These are phyloP conservation scores for Euphysa ruthae DNA, from an alignment of 30 jellyfish, hydroid and myxozoan species.

Conservation along the genomic window DNA sequence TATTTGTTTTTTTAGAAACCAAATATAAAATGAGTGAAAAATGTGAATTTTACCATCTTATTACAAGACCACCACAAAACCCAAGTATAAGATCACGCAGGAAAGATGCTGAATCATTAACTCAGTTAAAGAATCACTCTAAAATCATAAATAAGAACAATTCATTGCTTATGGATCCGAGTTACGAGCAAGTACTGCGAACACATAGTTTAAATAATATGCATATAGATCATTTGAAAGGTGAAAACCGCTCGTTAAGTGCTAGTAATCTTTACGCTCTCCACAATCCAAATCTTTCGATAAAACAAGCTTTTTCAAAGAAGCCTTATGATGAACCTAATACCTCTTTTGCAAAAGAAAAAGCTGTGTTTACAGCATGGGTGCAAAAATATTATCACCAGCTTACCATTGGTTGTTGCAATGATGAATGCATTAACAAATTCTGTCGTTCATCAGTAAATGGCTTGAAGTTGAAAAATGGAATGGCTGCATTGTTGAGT, in stretches of 20 bases:
- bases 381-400: conserved; percentile 79
- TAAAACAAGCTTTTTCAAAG: conserved; percentile 69
- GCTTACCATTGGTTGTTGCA: conserved; percentile 75
- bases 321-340: conserved; percentile 46
- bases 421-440: conserved; percentile 26
- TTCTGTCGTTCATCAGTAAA: conserved; percentile 54
- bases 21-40: background rate
- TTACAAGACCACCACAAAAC: conserved; percentile 23
- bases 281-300: conserved; percentile 66
- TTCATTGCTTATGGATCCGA: background rate
- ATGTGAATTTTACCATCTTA: conserved; percentile 14
- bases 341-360: conserved; percentile 65
- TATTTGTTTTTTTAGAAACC: too few species aligned
- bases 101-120: conserved; percentile 8
- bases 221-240: background rate
- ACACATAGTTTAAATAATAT: conserved; percentile 11
- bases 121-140: conserved; percentile 5
- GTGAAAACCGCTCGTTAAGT: conserved; percentile 43
- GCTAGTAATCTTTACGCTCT: conserved; percentile 82
- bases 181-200: background rate
- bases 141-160: background rate
- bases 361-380: conserved; percentile 48
- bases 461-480: background rate
- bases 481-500: conserved; percentile 49
- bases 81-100: conserved; percentile 4